Evolutionary conservation across 2,888 invertebrate species (phyloP).

Genomic region (Blastobasis adustella): DNA sequence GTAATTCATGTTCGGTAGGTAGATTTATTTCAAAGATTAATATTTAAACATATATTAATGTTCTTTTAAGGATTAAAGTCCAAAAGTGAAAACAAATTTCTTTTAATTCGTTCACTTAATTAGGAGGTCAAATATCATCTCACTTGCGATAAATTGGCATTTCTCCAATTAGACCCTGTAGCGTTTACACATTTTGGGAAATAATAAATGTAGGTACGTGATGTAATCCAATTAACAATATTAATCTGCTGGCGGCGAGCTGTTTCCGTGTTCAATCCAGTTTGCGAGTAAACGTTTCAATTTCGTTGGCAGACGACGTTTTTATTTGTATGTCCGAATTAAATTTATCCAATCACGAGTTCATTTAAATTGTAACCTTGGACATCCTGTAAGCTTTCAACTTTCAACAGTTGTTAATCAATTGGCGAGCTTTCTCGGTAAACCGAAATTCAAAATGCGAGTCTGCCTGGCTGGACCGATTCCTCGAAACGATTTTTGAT

Average conservation of each 20-base stretch:
- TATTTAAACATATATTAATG: no score
- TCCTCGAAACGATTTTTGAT: no score
- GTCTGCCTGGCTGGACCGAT: no score
- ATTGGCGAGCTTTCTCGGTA: no score
- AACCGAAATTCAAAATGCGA: no score
- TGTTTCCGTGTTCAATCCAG: constrained; percentile 50
- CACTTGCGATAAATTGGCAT: constrained; percentile 24
- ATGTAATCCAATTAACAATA: constrained; percentile 57
- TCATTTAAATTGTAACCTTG: constrained; percentile 27
- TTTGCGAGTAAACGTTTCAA: constrained; percentile 46
- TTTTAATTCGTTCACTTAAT: no score
- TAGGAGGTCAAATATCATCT: constrained; percentile 7
- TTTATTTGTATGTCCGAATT: constrained; percentile 51
- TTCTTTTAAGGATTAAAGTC: no score
- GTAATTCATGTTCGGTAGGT: no score
- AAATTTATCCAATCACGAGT: constrained; percentile 47
- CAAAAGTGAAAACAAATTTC: no score
- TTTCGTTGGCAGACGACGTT: constrained; percentile 47
- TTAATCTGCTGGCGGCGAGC: constrained; percentile 48
- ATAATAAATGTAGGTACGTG: constrained; percentile 43
- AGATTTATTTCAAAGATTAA: no score
- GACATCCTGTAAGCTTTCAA: constrained; percentile 11
- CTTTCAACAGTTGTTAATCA: no score
- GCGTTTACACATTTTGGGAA: constrained; percentile 41
- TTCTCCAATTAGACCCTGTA: constrained; percentile 34